These are phyloP conservation scores for Polypterus bichir DNA, from an alignment of 2,113 vertebrate species.

Conservation along the genomic window DNA sequence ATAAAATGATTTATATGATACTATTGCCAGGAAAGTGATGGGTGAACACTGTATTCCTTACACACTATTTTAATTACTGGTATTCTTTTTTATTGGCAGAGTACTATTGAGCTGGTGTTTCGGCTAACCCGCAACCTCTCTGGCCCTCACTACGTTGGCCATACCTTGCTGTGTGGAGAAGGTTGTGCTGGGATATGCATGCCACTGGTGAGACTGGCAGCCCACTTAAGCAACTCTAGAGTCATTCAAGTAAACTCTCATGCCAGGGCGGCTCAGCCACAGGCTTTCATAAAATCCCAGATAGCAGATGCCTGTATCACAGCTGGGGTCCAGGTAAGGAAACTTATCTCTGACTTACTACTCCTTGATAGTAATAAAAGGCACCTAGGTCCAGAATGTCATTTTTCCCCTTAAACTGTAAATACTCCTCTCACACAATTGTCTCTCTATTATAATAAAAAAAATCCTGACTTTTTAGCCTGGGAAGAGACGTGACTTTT, in stretches of 20 bases:
- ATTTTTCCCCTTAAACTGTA: no score
- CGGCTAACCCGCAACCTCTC: slow-evolving; percentile 14
- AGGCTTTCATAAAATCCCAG: slow-evolving; percentile 7
- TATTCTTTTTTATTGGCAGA: neutral
- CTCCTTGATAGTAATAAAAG: no score
- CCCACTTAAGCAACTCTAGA: slow-evolving; percentile 14
- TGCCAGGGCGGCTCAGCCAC: slow-evolving; percentile 1
- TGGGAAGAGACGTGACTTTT: no score
- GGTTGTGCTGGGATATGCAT: slow-evolving; percentile 11
- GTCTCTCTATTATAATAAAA: no score
- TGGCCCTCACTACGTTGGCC: slow-evolving; percentile 10
- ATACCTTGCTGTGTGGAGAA: slow-evolving; percentile 20
- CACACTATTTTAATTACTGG: no score
- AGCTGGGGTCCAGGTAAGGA: slow-evolving; percentile 17
- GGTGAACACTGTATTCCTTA: no score
- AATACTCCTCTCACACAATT: no score
- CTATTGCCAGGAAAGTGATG: no score
- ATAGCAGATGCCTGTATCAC: slow-evolving; percentile 15
- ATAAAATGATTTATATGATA: no score
- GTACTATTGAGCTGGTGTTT: slow-evolving; percentile 13
- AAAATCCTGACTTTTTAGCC: no score
- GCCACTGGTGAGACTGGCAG: slow-evolving; percentile 12
- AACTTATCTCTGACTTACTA: neutral
- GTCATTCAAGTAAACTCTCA: slow-evolving; percentile 10
- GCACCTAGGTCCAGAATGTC: no score